phyloP scores from a whole-genome alignment of 2,888 invertebrate genomes.

The Caenorhabditis wallacei region DNA sequence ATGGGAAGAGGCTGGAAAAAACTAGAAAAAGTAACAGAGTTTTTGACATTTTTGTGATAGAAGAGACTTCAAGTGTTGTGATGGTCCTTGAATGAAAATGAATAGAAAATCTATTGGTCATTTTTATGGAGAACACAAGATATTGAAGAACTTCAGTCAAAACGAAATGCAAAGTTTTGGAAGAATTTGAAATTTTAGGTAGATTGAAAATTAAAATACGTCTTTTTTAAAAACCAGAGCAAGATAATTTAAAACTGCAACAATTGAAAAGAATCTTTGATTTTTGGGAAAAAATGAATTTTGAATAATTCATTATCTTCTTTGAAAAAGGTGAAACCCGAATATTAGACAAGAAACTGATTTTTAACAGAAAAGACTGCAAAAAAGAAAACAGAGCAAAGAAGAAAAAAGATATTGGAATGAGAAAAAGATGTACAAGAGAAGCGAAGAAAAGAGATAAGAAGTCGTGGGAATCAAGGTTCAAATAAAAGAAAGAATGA shows the following conservation, averaged over 20 bases:
- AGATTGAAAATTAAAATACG: no score
- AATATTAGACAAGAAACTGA: neutral
- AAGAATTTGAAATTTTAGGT: no score
- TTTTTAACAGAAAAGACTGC: neutral
- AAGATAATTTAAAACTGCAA: neutral
- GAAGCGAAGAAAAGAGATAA: slow-evolving; percentile 23
- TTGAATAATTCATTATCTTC: neutral
- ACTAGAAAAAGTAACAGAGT: neutral
- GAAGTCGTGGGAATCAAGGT: slow-evolving; percentile 49
- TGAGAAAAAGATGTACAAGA: slow-evolving; percentile 22
- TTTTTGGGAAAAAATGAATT: neutral
- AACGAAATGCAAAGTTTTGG: no score
- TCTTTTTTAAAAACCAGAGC: no score
- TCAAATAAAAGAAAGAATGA: neutral
- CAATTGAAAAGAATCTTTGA: neutral
- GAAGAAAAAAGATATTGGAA: neutral
- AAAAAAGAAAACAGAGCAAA: slow-evolving; percentile 3
- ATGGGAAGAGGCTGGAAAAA: neutral
- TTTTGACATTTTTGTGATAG: slow-evolving; percentile 27
- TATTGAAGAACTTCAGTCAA: neutral
- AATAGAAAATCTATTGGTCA: slow-evolving; percentile 11
- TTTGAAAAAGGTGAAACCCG: neutral
- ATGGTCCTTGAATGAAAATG: slow-evolving; percentile 18
- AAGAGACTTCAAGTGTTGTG: slow-evolving; percentile 46
- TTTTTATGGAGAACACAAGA: neutral